phyloP scores from a whole-genome alignment of 2,113 vertebrate genomes.

The Esox niger region DNA sequence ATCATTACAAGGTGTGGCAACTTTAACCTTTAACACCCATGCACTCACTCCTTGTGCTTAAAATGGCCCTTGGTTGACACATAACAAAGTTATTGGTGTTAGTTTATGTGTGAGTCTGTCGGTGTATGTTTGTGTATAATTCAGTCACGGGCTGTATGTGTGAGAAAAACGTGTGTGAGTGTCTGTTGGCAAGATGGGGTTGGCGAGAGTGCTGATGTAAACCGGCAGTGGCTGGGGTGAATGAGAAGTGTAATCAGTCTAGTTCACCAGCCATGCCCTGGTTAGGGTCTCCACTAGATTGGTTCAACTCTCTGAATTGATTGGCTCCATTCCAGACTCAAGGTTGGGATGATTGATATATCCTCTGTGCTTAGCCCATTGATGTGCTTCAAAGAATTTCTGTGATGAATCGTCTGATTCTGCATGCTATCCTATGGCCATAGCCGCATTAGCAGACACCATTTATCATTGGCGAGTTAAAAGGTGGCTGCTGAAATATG shows the following conservation, averaged over 20 bases:
- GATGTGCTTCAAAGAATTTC: conserved; percentile 27
- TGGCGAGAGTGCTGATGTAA: not conserved
- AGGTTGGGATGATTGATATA: conserved; percentile 35
- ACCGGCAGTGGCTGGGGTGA: conserved; percentile 14
- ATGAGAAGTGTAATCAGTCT: conserved; percentile 58
- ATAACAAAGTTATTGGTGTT: conserved; percentile 12
- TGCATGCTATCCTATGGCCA: conserved; percentile 3
- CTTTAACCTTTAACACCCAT: not conserved
- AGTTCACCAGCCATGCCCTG: conserved; percentile 16
- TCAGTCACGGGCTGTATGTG: not conserved
- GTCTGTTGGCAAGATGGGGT: not conserved
- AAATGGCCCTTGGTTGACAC: not conserved
- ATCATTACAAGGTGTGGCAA: not conserved
- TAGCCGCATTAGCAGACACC: conserved; percentile 1
- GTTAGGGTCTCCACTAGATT: conserved; percentile 17
- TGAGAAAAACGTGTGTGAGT: not conserved
- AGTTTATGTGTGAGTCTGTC: not conserved
- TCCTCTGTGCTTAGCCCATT: conserved; percentile 11
- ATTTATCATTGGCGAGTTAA: conserved; percentile 19
- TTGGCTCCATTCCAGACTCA: conserved; percentile 30
- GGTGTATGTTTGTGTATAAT: not conserved
- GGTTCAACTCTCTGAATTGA: conserved; percentile 35
- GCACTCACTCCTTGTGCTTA: not conserved
- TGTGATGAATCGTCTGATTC: conserved; percentile 37
- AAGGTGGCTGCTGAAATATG: not conserved